Percentiles rank a stretch among this genome's conserved stretches.
These are phyloP conservation scores for Peromyscus melanophrys DNA, from an alignment of 2,797 vertebrate species.

Conservation along the genomic window DNA sequence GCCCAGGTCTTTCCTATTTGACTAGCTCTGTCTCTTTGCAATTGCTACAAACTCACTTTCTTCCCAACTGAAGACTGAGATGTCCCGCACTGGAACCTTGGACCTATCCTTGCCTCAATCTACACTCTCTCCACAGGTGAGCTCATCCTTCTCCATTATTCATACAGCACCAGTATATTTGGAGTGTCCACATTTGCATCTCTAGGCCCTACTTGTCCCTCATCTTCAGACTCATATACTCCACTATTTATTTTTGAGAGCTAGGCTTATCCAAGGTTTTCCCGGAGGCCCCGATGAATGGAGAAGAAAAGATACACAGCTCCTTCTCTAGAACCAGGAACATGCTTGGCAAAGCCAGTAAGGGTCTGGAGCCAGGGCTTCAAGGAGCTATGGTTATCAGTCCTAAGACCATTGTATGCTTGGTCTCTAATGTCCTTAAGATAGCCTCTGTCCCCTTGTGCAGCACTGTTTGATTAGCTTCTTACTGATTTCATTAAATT, in stretches of 20 bases:
- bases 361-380: not conserved
- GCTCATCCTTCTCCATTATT: not conserved
- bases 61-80: not conserved
- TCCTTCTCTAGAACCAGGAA: not conserved
- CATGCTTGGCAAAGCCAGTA: not conserved
- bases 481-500: not conserved
- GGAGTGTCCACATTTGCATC: not conserved
- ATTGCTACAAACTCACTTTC: not conserved
- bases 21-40: not conserved
- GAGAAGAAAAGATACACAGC: not conserved
- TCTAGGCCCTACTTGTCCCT: not conserved
- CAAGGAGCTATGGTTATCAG: not conserved
- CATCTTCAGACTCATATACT: not conserved
- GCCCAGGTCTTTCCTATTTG: not conserved
- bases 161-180: not conserved
- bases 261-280: not conserved
- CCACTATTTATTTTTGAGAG: not conserved
- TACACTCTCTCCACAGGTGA: not conserved
- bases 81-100: not conserved
- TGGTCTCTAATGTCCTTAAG: not conserved
- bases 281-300: no score
- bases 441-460: not conserved
- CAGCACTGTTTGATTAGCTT: not conserved
- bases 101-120: not conserved
- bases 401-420: not conserved